Conservation (phyloP, 2,888 invertebrate species). For the Colostygia pectinataria region DNA sequence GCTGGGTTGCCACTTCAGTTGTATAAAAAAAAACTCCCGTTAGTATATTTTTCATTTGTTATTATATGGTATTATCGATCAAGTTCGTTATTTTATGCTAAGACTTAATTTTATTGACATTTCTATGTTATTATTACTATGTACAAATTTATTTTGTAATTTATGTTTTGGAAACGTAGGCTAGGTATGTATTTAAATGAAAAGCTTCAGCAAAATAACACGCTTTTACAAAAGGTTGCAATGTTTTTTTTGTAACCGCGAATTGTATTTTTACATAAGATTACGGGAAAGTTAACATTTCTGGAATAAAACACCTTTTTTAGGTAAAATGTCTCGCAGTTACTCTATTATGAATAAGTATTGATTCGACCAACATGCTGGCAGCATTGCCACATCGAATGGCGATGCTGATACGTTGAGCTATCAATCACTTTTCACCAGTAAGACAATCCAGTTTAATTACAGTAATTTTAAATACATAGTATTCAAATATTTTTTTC, state of each 20-base stretch:
- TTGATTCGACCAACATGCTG: too few species aligned
- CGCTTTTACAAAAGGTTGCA: slow-evolving; percentile 31
- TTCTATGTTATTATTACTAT: slow-evolving; percentile 36
- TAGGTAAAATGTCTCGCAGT: not conserved
- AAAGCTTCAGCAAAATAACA: slow-evolving; percentile 43
- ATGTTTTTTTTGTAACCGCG: slow-evolving; percentile 24
- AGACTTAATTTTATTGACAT: slow-evolving; percentile 12
- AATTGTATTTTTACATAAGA: slow-evolving; percentile 14
- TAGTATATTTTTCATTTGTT: not conserved
- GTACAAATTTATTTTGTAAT: slow-evolving; percentile 41
- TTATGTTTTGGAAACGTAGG: slow-evolving; percentile 40
- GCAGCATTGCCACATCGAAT: too few species aligned
- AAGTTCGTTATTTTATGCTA: slow-evolving; percentile 15
- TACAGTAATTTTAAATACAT: too few species aligned
- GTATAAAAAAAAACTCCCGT: too few species aligned
- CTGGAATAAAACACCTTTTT: not conserved
- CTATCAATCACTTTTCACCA: too few species aligned
- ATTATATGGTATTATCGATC: not conserved
- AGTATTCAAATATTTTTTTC: too few species aligned
- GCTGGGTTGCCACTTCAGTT: too few species aligned
- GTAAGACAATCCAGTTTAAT: too few species aligned
- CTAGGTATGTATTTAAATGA: slow-evolving; percentile 41
- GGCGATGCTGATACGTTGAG: too few species aligned
- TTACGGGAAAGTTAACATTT: slow-evolving; percentile 28
- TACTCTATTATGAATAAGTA: too few species aligned